These are phyloP conservation scores for Holotrichia oblita DNA, from an alignment of 1,140 invertebrate species.

Conservation along the genomic window DNA sequence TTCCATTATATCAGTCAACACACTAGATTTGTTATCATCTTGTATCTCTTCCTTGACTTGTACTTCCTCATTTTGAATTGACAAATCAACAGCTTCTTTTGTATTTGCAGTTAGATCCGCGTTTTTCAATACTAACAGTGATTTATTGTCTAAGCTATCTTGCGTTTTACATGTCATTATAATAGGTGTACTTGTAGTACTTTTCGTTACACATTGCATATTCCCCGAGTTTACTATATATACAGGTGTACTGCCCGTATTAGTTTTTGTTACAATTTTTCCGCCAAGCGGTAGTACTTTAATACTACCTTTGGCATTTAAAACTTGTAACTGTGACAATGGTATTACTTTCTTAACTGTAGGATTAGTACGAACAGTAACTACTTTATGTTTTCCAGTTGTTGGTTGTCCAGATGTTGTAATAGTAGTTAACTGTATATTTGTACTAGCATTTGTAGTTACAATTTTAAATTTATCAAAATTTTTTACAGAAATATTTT, in stretches of 20 bases:
- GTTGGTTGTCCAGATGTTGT: slow-evolving; percentile 43
- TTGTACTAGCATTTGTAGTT: slow-evolving; percentile 48
- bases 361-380: slow-evolving; percentile 54
- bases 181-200: slow-evolving; percentile 33
- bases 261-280: slow-evolving; percentile 54
- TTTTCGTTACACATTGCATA: slow-evolving; percentile 41
- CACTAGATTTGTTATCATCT: slow-evolving; percentile 35
- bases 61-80: slow-evolving; percentile 4
- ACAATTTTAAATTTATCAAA: slow-evolving; percentile 59
- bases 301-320: slow-evolving; percentile 56
- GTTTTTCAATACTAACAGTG: slow-evolving; percentile 33
- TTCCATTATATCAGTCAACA: slow-evolving; percentile 19
- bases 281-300: slow-evolving; percentile 56
- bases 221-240: slow-evolving; percentile 46
- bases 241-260: slow-evolving; percentile 40
- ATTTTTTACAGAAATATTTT: slow-evolving; percentile 58
- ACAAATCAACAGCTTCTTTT: not conserved
- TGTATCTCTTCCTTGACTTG: not conserved
- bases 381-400: slow-evolving; percentile 55
- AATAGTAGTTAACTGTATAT: slow-evolving; percentile 46
- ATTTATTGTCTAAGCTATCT: slow-evolving; percentile 31
- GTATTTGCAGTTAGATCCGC: not conserved
- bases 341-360: slow-evolving; percentile 56
- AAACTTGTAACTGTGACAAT: slow-evolving; percentile 55
- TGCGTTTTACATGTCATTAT: slow-evolving; percentile 41